phyloP scores from a whole-genome alignment of 1,140 invertebrate species.

The Meloidogyne hapla region DNA sequence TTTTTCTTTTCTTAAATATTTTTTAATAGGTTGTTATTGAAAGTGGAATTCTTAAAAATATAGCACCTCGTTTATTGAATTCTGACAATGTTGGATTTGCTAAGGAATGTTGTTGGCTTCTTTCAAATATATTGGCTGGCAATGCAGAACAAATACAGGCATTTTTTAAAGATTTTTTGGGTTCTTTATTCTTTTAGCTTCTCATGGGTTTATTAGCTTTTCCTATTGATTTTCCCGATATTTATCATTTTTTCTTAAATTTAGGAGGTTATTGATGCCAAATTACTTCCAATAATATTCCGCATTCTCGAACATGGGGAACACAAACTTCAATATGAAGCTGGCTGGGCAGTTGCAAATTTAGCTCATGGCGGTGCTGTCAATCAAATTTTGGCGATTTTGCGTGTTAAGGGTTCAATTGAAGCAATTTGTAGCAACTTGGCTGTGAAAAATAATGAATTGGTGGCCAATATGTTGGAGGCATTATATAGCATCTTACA shows the following conservation, averaged over 20 bases:
- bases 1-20: neutral
- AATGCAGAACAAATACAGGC: slow-evolving; percentile 37
- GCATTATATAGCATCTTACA: slow-evolving; percentile 22
- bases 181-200: no score
- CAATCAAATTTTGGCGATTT: slow-evolving; percentile 37
- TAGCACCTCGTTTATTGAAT: slow-evolving; percentile 19
- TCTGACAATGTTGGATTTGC: slow-evolving; percentile 16
- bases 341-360: slow-evolving; percentile 32
- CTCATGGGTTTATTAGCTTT: no score
- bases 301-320: slow-evolving; percentile 37
- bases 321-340: slow-evolving; percentile 38
- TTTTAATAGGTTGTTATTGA: slow-evolving; percentile 35
- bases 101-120: slow-evolving; percentile 43
- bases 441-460: slow-evolving; percentile 35
- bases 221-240: no score
- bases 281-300: slow-evolving; percentile 33
- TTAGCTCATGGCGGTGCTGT: slow-evolving; percentile 34
- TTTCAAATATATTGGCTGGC: slow-evolving; percentile 44
- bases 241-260: neutral
- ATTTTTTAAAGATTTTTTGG: neutral
- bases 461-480: slow-evolving; percentile 33
- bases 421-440: slow-evolving; percentile 30
- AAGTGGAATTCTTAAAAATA: slow-evolving; percentile 32
- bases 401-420: neutral
- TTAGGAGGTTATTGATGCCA: slow-evolving; percentile 43